A percentile compares a stretch with the other conserved stretches of the same genome.
Evolutionary conservation across 2,113 vertebrate genomes (phyloP).

Genomic region (Glaucidium brasilianum): DNA sequence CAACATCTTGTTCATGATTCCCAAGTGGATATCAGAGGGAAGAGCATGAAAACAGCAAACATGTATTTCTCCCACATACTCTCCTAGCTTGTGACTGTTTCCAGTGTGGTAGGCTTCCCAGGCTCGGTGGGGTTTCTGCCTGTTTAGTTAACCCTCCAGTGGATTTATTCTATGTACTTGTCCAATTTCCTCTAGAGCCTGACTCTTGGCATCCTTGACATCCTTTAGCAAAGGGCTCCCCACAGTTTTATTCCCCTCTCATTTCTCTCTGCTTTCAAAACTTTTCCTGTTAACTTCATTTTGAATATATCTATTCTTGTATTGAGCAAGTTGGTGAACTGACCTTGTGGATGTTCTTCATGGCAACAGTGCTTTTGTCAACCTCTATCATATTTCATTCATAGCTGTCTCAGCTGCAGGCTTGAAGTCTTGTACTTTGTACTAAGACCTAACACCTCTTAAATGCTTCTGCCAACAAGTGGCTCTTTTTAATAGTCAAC

Average conservation of each 20-base stretch:
- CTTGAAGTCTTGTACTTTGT: background rate
- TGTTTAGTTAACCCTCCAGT: background rate
- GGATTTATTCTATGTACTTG: background rate
- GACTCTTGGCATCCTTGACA: background rate
- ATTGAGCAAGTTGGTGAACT: background rate
- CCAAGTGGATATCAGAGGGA: background rate
- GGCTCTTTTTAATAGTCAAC: background rate
- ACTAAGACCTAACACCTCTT: background rate
- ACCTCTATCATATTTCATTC: background rate
- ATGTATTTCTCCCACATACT: background rate
- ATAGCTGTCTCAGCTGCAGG: background rate
- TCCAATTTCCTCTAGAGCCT: background rate
- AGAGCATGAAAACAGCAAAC: background rate
- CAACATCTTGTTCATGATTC: background rate
- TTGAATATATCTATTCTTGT: background rate
- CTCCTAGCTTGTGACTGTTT: background rate
- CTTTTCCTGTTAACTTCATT: background rate
- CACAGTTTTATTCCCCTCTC: rapidly evolving
- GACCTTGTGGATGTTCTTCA: rapidly evolving
- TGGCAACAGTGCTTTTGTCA: background rate
- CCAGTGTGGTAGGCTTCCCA: background rate
- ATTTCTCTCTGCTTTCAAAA: background rate
- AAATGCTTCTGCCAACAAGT: background rate
- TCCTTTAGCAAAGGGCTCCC: background rate
- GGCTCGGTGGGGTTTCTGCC: background rate